phyloP scores from a whole-genome alignment of 2,888 invertebrate genomes.

The Lycia hirtaria region DNA sequence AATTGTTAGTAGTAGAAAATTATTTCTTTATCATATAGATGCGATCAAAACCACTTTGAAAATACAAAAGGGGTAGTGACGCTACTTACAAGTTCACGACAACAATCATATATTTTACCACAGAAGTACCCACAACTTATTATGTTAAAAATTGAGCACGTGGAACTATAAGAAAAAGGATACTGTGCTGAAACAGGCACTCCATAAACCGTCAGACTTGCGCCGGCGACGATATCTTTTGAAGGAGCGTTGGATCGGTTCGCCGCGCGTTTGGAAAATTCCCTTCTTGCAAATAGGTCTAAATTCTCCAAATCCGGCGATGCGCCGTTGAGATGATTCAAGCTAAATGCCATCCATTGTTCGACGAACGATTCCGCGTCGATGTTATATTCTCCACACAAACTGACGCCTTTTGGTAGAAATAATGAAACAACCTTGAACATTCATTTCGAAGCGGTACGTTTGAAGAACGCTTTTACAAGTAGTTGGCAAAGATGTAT shows the following conservation, averaged over 20 bases:
- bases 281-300: conserved; percentile 87
- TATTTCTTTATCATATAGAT: not conserved
- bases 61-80: conserved; percentile 9
- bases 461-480: conserved; percentile 3
- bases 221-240: conserved; percentile 72
- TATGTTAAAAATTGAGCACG: conserved; percentile 54
- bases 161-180: conserved; percentile 72
- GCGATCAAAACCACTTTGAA: not conserved
- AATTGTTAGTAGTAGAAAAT: conserved; percentile 33
- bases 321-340: conserved; percentile 87
- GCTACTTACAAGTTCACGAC: conserved; percentile 22
- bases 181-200: conserved; percentile 67
- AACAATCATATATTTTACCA: conserved; percentile 30
- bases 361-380: conserved; percentile 89
- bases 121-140: conserved; percentile 18
- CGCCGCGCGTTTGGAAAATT: conserved; percentile 82
- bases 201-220: conserved; percentile 71
- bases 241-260: conserved; percentile 62
- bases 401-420: conserved; percentile 84
- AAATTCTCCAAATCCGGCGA: conserved; percentile 86
- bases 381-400: conserved; percentile 87
- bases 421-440: conserved; percentile 79
- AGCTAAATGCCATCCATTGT: conserved; percentile 92
- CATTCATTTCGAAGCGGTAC: conserved; percentile 60
- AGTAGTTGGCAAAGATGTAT: not conserved